These are phyloP conservation scores for Catharus ustulatus DNA, from an alignment of 2,797 vertebrate genomes.

Conservation along the genomic window DNA sequence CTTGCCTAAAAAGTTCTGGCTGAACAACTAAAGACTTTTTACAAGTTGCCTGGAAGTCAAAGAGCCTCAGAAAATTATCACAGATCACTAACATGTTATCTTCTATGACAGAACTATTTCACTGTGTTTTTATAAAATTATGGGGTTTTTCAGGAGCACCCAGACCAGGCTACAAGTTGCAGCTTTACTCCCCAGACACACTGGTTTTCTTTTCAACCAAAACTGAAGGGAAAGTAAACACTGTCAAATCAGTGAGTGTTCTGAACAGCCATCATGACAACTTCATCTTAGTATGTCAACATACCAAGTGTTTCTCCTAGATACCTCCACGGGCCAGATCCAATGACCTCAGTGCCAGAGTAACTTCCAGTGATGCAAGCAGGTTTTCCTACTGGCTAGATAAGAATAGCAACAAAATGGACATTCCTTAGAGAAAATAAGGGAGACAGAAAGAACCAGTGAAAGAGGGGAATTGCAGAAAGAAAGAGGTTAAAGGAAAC, in stretches of 20 bases:
- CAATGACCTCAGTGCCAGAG: not conserved
- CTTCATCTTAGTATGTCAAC: constrained; percentile 64
- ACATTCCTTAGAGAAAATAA: not conserved
- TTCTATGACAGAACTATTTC: not conserved
- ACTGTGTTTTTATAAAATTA: not conserved
- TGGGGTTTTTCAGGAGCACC: not conserved
- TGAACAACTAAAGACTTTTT: not conserved
- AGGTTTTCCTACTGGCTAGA: not conserved
- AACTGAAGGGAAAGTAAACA: constrained; percentile 61
- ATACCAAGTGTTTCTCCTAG: constrained; percentile 41
- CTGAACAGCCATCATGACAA: constrained; percentile 56
- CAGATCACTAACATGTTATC: not conserved
- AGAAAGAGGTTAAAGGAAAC: not conserved
- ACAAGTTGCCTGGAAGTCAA: not conserved
- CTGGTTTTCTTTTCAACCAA: constrained; percentile 5
- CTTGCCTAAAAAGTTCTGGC: not conserved
- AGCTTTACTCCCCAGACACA: not conserved
- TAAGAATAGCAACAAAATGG: not conserved
- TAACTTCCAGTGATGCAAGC: not conserved
- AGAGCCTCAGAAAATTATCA: not conserved
- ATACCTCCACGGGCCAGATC: constrained; percentile 16
- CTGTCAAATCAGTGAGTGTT: constrained; percentile 51
- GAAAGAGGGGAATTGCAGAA: not conserved
- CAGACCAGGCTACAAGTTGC: not conserved
- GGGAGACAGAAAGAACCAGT: not conserved